Evolutionary conservation across 2,888 invertebrate genomes (phyloP).

Genomic region (Athripsodes cinereus): DNA sequence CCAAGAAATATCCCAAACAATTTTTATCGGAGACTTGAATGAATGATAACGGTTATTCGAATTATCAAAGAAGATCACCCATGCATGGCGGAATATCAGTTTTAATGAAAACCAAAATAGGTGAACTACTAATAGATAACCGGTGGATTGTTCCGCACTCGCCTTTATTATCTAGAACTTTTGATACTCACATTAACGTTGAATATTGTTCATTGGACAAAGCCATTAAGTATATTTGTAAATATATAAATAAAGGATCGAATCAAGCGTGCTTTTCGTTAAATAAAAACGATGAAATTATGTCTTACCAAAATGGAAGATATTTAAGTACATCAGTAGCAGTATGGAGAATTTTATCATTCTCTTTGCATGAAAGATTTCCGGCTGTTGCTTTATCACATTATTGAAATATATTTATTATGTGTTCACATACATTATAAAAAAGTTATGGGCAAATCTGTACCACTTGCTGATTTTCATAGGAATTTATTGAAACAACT

Average conservation of each 20-base stretch:
- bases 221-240: neutral
- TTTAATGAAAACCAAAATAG: too few species aligned
- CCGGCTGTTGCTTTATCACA: too few species aligned
- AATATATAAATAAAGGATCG: neutral
- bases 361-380: neutral
- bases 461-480: too few species aligned
- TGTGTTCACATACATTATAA: too few species aligned
- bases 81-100: neutral
- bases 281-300: neutral
- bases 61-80: neutral
- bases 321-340: neutral
- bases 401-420: too few species aligned
- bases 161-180: neutral
- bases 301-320: neutral
- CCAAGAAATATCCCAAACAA: constrained; percentile 31
- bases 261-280: neutral
- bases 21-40: neutral
- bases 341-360: neutral
- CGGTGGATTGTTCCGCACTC: neutral
- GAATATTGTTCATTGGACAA: neutral
- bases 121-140: neutral
- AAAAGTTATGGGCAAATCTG: too few species aligned
- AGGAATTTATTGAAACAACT: too few species aligned
- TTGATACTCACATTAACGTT: neutral
- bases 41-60: neutral